phyloP scores from a whole-genome alignment of 2,888 invertebrate genomes.

The Anticlea derivata region DNA sequence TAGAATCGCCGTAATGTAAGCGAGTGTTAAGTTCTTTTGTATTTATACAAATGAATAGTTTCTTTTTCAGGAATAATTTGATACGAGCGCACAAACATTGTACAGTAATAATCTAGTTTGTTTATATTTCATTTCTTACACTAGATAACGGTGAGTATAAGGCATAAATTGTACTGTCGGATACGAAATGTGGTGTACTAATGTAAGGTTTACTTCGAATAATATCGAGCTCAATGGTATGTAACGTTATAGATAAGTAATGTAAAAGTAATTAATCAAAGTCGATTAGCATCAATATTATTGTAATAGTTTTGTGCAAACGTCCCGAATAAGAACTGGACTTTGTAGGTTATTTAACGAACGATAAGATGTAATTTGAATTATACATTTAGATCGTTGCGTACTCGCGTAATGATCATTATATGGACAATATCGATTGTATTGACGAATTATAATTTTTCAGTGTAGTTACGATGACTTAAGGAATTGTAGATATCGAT shows the following conservation, averaged over 20 bases:
- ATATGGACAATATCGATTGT: conserved; percentile 79
- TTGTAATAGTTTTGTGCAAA: conserved; percentile 68
- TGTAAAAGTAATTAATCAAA: conserved; percentile 69
- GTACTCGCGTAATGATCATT: conserved; percentile 82
- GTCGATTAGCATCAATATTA: conserved; percentile 65
- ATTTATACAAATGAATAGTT: conserved; percentile 60
- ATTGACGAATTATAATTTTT: conserved; percentile 73
- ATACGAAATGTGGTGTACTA: conserved; percentile 46
- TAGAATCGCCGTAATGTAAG: conserved; percentile 67
- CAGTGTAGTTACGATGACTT: conserved; percentile 64
- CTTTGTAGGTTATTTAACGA: conserved; percentile 66
- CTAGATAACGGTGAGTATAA: conserved; percentile 53
- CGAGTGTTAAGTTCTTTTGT: conserved; percentile 59
- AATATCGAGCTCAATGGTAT: conserved; percentile 80
- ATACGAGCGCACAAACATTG: conserved; percentile 80
- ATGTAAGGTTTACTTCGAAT: conserved; percentile 76
- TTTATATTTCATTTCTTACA: conserved; percentile 59
- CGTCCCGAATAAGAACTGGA: conserved; percentile 76
- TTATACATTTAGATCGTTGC: conserved; percentile 78
- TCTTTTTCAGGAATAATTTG: conserved; percentile 70
- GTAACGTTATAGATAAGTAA: conserved; percentile 53
- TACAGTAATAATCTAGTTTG: conserved; percentile 66
- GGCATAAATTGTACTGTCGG: conserved; percentile 43
- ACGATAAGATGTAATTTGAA: conserved; percentile 63
- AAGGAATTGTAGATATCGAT: conserved; percentile 75